Evolutionary conservation across 2,888 invertebrate species (phyloP), one percentile per base, ranked within the genome.

Genomic region (Eupsilia transversa): DNA sequence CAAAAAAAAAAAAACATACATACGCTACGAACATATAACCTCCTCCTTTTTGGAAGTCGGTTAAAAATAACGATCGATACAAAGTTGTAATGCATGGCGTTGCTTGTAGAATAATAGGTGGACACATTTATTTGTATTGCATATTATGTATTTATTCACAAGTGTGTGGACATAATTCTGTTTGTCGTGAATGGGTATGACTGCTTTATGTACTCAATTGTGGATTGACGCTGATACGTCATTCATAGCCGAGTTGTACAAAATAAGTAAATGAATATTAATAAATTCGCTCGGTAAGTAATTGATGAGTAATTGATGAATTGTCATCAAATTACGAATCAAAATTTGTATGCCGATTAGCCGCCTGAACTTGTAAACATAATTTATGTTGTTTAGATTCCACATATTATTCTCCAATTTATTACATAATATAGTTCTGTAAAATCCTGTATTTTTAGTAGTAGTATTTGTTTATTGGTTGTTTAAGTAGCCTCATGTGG

Each of bases 191-290:
- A 74, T 84, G 74, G 63, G 64, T 65, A 60, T 61, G 38, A 72
- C 27, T 57, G 57, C 59, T 77, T 78, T 85, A 74, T 85, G 64
- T 75, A 78, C 59, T 70, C 80, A 83, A 77, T 77, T 86, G 78
- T 77, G 65, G 54, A 66, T 71, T 80, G 72, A 75, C 72, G 73
- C 33, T 52, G 65, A 63, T 56, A 67, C 72, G 72, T 72, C 60
- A 77, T 73, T 57, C 61, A 61, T 60, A 69, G 61, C 27, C 67
- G 46, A 43, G 35, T 65, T 57, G 52, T 79, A 69, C 56, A 71
- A 76, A 71, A 68, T 66, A 72, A 61, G 12, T 33, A 35, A 46
- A 56, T 41, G 30, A 57, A 54, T 71, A 64, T 68, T 59, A 33
- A 71, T 61, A 33, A 33, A 56, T 69, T 17, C 17, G 12, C n/a